Conservation (phyloP, 2,113 vertebrate genomes). For the Bolborhynchus lineola region DNA sequence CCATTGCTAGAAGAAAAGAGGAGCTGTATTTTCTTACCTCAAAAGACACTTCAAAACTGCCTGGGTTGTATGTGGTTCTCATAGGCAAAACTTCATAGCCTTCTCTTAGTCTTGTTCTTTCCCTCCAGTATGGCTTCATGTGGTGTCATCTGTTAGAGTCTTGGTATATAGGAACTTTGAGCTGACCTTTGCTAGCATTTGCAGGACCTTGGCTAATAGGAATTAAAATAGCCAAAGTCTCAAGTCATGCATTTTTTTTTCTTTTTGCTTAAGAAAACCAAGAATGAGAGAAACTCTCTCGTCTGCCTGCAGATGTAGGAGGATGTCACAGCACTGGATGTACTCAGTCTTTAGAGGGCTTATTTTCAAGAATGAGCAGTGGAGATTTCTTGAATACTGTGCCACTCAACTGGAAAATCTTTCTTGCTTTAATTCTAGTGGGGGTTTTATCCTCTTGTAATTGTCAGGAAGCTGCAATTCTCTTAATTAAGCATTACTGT, state of each 20-base stretch:
- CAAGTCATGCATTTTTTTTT: background rate
- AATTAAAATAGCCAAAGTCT: background rate
- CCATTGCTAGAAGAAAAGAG: background rate
- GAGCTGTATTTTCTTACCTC: background rate
- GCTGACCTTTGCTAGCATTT: background rate
- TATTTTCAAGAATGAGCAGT: background rate
- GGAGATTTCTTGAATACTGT: slow-evolving; percentile 31
- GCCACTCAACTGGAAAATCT: background rate
- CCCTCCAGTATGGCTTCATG: background rate
- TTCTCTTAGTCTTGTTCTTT: background rate
- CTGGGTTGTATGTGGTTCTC: background rate
- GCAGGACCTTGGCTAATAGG: background rate
- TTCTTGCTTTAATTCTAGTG: slow-evolving; percentile 9
- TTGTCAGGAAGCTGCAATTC: slow-evolving; percentile 45
- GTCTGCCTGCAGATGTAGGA: background rate
- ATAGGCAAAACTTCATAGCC: background rate
- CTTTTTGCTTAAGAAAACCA: background rate
- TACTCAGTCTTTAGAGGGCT: background rate
- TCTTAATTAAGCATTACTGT: slow-evolving; percentile 48
- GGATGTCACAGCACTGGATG: background rate
- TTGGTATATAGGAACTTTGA: background rate
- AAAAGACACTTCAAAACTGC: background rate
- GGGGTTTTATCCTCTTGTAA: slow-evolving; percentile 9
- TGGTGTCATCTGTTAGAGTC: background rate
- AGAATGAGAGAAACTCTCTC: background rate